These are phyloP conservation scores for Myopa tessellatipennis DNA, from an alignment of 2,888 invertebrate species.

Conservation along the genomic window DNA sequence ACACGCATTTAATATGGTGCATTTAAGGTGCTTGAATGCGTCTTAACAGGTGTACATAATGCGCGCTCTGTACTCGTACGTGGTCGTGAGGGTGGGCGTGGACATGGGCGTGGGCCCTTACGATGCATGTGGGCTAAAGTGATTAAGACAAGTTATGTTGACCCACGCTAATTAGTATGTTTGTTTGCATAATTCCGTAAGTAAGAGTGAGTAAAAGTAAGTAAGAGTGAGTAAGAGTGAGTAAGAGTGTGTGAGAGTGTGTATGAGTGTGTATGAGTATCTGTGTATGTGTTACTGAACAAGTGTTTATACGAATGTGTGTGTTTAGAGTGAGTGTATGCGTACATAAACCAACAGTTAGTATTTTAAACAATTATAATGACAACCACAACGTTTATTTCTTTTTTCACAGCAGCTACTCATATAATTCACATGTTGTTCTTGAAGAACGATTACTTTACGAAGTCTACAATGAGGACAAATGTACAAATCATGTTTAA, in stretches of 20 bases:
- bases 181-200: neutral
- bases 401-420: neutral
- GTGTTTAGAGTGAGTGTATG: conserved; percentile 22
- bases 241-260: neutral
- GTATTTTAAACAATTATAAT: neutral
- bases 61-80: conserved; percentile 1
- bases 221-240: too few relatives aligned
- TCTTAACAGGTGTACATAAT: too few relatives aligned
- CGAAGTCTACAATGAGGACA: too few relatives aligned
- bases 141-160: conserved; percentile 14
- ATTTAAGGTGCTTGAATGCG: too few relatives aligned
- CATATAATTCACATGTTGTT: neutral
- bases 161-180: conserved; percentile 12
- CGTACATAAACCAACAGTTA: neutral
- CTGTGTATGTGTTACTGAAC: conserved; percentile 27
- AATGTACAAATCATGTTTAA: too few relatives aligned
- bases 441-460: too few relatives aligned
- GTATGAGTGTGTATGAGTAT: neutral
- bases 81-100: conserved; percentile 22
- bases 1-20: too few relatives aligned
- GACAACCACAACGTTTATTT: conserved; percentile 34
- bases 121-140: neutral
- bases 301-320: neutral
- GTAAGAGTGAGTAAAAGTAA: too few relatives aligned
- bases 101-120: conserved; percentile 31